Evolutionary conservation across 2,113 vertebrate species (phyloP).

Genomic region (Semnornis frantzii): DNA sequence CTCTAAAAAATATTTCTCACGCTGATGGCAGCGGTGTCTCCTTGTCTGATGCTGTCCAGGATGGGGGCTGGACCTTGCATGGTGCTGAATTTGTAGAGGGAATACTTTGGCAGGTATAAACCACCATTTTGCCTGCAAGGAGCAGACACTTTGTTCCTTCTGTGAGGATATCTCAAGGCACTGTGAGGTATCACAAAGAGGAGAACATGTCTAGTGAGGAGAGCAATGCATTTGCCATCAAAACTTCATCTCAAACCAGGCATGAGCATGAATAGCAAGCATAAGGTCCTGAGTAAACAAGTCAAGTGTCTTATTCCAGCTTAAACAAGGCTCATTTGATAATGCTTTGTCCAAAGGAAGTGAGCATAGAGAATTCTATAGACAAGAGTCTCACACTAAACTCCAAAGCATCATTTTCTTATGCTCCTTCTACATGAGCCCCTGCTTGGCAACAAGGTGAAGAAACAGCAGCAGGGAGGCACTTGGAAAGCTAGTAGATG

Average conservation of each 20-base stretch:
- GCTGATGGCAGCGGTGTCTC: neutral
- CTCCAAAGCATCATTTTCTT: neutral
- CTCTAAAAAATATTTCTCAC: neutral
- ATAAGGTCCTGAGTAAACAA: neutral
- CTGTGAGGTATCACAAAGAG: neutral
- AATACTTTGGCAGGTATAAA: neutral
- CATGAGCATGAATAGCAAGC: neutral
- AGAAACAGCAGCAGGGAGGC: neutral
- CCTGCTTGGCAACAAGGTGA: neutral
- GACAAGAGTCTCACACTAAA: neutral
- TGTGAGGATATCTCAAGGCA: neutral
- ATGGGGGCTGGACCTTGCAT: neutral
- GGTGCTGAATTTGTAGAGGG: neutral
- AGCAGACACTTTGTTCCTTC: neutral
- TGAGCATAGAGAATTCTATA: neutral
- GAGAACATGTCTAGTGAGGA: neutral
- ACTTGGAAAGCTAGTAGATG: neutral
- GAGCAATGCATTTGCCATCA: fast-evolving
- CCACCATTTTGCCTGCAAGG: neutral
- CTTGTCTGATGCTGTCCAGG: neutral
- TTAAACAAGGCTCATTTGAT: neutral
- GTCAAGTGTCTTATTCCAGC: neutral
- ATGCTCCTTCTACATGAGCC: neutral
- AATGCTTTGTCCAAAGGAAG: neutral
- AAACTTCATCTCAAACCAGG: neutral